Percentiles rank a stretch among this genome's conserved stretches.
Evolutionary conservation across 1,140 invertebrate species (phyloP).

Genomic region (Bombus huntii): DNA sequence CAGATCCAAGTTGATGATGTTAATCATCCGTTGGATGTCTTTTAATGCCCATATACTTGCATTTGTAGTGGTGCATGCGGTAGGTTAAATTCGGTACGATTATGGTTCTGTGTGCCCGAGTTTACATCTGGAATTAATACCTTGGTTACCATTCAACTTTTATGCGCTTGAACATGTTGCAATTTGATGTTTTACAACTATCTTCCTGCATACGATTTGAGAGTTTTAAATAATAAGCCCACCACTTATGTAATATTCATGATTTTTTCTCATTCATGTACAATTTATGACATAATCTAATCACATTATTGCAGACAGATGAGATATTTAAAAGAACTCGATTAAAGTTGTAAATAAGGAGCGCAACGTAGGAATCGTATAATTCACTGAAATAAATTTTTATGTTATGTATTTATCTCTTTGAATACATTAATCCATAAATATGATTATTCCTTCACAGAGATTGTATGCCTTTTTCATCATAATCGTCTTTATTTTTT

Average conservation of each 20-base stretch:
- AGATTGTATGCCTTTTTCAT: too few relatives aligned
- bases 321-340: neutral
- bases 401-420: neutral
- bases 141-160: neutral
- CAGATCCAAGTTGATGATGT: neutral
- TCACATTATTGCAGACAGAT: neutral
- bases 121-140: slow-evolving; percentile 11
- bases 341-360: neutral
- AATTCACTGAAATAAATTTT: neutral
- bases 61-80: neutral
- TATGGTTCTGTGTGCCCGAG: neutral
- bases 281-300: neutral
- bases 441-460: neutral
- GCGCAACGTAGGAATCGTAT: neutral
- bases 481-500: neutral
- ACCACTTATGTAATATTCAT: neutral
- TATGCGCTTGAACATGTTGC: neutral
- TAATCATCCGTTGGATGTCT: neutral
- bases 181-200: slow-evolving; percentile 1
- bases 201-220: too few relatives aligned
- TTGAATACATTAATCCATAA: neutral
- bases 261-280: neutral
- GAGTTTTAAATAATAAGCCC: neutral
- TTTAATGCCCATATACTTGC: neutral
- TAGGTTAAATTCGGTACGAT: neutral